A percentile compares a stretch with the other conserved stretches of the same genome.
Evolutionary conservation across 2,888 invertebrate species (phyloP).

Genomic region (Trachelus tabidus): DNA sequence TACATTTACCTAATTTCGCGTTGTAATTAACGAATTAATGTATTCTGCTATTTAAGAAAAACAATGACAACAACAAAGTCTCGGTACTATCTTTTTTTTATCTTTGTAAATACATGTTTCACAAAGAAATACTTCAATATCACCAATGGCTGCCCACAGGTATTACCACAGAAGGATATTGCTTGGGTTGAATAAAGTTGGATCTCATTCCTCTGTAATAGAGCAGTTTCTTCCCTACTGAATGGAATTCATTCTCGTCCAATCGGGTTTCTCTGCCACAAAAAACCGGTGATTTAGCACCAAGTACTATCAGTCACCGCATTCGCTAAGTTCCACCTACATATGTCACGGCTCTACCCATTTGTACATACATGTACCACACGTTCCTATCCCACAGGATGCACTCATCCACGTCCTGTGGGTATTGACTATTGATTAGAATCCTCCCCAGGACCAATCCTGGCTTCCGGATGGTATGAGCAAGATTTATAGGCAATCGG

Average conservation of each 20-base stretch:
- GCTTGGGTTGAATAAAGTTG: slow-evolving; percentile 17
- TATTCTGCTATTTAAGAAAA: slow-evolving; percentile 17
- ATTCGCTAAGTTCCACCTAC: background rate
- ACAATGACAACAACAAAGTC: background rate
- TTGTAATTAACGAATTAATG: slow-evolving; percentile 6
- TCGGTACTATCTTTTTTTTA: slow-evolving; percentile 6
- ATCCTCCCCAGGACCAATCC: slow-evolving; percentile 30
- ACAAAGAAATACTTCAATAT: background rate
- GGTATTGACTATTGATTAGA: slow-evolving; percentile 44
- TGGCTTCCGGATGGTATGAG: slow-evolving; percentile 26
- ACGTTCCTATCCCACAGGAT: slow-evolving; percentile 27
- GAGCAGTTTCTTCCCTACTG: background rate
- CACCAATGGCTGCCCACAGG: background rate
- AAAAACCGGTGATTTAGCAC: slow-evolving; percentile 11
- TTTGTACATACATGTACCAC: slow-evolving; percentile 15
- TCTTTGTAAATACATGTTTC: slow-evolving; percentile 16
- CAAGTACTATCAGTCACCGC: background rate
- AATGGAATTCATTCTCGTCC: slow-evolving; percentile 21
- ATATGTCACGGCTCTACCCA: slow-evolving; percentile 6
- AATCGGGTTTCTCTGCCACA: slow-evolving; percentile 5
- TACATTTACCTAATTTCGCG: slow-evolving; percentile 1
- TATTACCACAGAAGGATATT: slow-evolving; percentile 4
- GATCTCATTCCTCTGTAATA: background rate
- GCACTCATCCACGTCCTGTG: slow-evolving; percentile 34
- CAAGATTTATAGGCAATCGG: slow-evolving; percentile 42